Evolutionary conservation across 1,140 invertebrate genomes (phyloP).

Genomic region (Pinna nobilis): DNA sequence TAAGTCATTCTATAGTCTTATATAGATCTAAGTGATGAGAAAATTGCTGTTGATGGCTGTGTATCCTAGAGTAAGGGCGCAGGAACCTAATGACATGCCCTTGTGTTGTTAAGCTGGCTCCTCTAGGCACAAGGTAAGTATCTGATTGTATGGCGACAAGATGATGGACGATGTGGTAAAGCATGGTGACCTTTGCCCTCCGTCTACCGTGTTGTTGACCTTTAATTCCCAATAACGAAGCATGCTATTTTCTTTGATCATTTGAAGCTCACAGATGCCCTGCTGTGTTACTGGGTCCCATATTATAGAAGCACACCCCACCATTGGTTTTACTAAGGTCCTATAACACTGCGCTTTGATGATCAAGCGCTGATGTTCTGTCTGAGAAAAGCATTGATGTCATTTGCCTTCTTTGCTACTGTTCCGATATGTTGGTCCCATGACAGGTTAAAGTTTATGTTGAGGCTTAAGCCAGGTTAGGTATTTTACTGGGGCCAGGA

Average conservation of each 20-base stretch:
- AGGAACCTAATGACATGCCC: not conserved
- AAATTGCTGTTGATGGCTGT: too few species aligned
- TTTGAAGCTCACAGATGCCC: too few species aligned
- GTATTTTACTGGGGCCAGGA: not conserved
- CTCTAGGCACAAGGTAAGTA: not conserved
- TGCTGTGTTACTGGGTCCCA: too few species aligned
- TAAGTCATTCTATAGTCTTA: not conserved
- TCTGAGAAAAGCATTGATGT: not conserved
- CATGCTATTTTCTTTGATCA: too few species aligned
- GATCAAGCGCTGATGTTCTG: not conserved
- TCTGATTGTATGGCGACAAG: not conserved
- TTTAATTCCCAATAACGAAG: too few species aligned
- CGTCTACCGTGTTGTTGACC: not conserved
- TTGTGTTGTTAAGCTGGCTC: not conserved
- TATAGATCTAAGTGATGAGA: too few species aligned
- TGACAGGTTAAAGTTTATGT: not conserved
- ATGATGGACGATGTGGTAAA: too few species aligned
- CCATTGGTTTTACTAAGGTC: not conserved
- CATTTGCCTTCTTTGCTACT: not conserved
- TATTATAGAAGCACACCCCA: not conserved
- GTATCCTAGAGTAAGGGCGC: not conserved
- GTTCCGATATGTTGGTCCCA: not conserved
- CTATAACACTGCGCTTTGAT: not conserved
- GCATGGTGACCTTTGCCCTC: constrained; percentile 1
- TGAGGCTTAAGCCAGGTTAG: not conserved